A percentile compares a stretch with the other conserved stretches of the same genome.
phyloP scores from a whole-genome alignment of 2,113 vertebrate genomes.

The Protobothrops flavoviridis region DNA sequence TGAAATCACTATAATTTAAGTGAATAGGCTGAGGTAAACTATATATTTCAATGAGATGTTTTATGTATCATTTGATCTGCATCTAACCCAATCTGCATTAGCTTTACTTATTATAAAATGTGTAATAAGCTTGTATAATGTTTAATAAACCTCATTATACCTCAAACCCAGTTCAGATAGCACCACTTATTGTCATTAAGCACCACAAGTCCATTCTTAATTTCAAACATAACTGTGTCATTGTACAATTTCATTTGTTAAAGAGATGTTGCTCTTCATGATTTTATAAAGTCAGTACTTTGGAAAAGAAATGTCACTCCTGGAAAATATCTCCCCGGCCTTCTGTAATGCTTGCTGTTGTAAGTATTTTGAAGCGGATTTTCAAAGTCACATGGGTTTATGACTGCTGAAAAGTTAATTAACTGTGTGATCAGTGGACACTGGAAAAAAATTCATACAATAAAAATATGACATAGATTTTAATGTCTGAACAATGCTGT shows the following conservation, averaged over 20 bases:
- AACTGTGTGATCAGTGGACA: conserved; percentile 70
- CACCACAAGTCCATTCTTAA: not conserved
- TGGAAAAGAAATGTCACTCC: conserved; percentile 36
- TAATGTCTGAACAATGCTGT: conserved; percentile 57
- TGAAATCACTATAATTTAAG: not conserved
- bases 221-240: not conserved
- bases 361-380: conserved; percentile 53
- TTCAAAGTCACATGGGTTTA: conserved; percentile 67
- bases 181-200: not conserved
- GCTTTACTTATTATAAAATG: not conserved
- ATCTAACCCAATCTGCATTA: not conserved
- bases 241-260: not conserved
- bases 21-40: not conserved
- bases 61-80: not conserved
- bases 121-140: not conserved
- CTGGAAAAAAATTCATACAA: conserved; percentile 61
- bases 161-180: not conserved
- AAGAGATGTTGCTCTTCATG: not conserved
- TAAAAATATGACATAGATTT: conserved; percentile 66
- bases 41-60: not conserved
- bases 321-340: not conserved
- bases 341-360: conserved; percentile 46
- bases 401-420: conserved; percentile 70
- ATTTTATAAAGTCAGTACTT: not conserved
- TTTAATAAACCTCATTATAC: not conserved